Evolutionary conservation across 2,888 invertebrate genomes (phyloP).

Genomic region (Temnothorax unifasciatus): DNA sequence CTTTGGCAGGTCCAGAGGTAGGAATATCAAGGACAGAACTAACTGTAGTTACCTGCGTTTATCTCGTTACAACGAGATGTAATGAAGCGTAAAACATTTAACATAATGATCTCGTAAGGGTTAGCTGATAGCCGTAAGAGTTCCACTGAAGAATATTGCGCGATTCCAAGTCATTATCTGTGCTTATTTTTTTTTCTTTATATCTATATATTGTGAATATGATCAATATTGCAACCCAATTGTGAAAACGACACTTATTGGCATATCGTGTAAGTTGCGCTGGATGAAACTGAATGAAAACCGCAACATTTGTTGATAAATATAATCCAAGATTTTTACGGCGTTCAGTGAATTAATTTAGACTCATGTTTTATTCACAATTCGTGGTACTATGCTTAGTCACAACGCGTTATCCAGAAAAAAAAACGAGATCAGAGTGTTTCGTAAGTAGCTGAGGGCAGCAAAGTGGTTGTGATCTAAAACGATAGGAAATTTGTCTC

Average conservation of each 20-base stretch:
- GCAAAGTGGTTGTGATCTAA: background rate
- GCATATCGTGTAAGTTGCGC: background rate
- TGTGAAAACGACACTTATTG: constrained; percentile 8
- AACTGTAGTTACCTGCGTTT: background rate
- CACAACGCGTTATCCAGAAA: background rate
- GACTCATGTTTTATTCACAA: background rate
- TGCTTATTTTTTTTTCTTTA: background rate
- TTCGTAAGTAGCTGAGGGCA: background rate
- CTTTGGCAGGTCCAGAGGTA: constrained; percentile 95
- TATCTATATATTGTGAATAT: background rate
- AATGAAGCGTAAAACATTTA: constrained; percentile 34
- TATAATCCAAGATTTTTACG: background rate
- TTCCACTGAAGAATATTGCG: background rate
- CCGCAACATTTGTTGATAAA: background rate
- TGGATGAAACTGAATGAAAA: constrained; percentile 3
- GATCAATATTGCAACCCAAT: background rate
- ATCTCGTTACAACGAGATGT: constrained; percentile 11
- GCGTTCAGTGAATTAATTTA: background rate
- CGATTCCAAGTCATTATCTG: background rate
- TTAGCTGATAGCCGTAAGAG: constrained; percentile 13
- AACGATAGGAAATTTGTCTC: background rate
- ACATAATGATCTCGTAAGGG: constrained; percentile 9
- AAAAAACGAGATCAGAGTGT: background rate
- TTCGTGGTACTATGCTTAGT: background rate
- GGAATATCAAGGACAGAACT: constrained; percentile 76